Evolutionary conservation across 2,113 vertebrate species (phyloP), one percentile per base, ranked within the genome.

Genomic region (Willisornis vidua): DNA sequence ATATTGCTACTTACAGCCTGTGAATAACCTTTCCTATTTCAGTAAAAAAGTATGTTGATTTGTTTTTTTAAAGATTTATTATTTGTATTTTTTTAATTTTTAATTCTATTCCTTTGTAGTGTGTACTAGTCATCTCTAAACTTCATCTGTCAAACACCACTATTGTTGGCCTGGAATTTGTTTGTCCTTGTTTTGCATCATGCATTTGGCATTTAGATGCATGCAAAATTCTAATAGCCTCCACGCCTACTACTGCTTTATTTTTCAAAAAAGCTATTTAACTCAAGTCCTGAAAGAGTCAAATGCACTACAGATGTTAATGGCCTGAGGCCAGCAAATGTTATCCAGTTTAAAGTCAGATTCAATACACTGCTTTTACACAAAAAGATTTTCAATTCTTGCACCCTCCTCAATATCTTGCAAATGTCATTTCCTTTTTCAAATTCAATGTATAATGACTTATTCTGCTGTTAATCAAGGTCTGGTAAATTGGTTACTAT

Each of bases 221-320:
- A 95, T 82, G 62, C 72, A 89, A 97, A 88, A 85, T 63, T 82
- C 63, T 91, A 93, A 84, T 2, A 89, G 72, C 49, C 84, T 91
- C 76, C 83, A 78, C 67, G 73, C 91, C 94, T 86, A 95, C 94
- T 89, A 71, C 43, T 71, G 82, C 81, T 68, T 49, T 85, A 46
- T 87, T 89, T 94, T 86, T 94, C 81, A 94, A 95, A 93, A 55
- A 92, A 94, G 59, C 78, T 88, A 87, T 95, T 96, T 94, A 92
- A 94, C 89, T 88, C 46, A 90, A 90, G 82, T 81, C 72, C 59
- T 92, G 74, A 93, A 93, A 79, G 83, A 97, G 68, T 91, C 58
- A 97, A 97, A 94, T 86, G 33, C 72, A 82, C 82, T 82, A 81
- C 89, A 97, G 95, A 94, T 95, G 93, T 89, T 94, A 82, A 88